Evolutionary conservation across 2,113 vertebrate species (phyloP).

Genomic region (Macrotis lagotis): DNA sequence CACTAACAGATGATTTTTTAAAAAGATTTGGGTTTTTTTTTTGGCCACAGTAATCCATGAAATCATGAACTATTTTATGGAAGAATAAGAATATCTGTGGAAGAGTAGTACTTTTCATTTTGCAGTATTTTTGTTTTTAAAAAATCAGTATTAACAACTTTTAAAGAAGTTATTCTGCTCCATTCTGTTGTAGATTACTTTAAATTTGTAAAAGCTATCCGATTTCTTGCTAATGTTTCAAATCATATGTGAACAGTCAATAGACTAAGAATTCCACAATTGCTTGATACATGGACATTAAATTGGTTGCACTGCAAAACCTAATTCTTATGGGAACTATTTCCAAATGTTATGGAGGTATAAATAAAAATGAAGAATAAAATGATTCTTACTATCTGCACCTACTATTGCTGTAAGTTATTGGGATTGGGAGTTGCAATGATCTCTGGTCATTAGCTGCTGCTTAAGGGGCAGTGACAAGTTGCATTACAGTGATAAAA

Average conservation of each 20-base stretch:
- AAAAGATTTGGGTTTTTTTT: no score
- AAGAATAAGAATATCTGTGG: not conserved
- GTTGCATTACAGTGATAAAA: slow-evolving; percentile 28
- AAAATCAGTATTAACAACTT: not conserved
- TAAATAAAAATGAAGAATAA: not conserved
- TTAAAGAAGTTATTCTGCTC: not conserved
- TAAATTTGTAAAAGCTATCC: slow-evolving; percentile 38
- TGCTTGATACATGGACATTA: slow-evolving; percentile 24
- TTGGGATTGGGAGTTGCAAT: slow-evolving; percentile 26
- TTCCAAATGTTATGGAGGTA: slow-evolving; percentile 32
- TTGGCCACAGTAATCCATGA: not conserved
- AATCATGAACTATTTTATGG: not conserved
- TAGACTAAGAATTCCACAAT: not conserved
- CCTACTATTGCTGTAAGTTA: not conserved
- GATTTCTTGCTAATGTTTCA: slow-evolving; percentile 1
- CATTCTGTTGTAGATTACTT: slow-evolving; percentile 36
- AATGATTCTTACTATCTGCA: slow-evolving; percentile 24
- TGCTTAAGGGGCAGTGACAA: slow-evolving; percentile 35
- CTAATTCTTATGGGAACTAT: slow-evolving; percentile 3
- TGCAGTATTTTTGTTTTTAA: not conserved
- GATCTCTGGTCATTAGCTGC: slow-evolving; percentile 35
- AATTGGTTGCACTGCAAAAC: slow-evolving; percentile 14
- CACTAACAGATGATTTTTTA: not conserved
- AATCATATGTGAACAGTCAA: not conserved
- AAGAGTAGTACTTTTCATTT: slow-evolving; percentile 27